Percentiles rank a stretch among this genome's conserved stretches.
phyloP scores from a whole-genome alignment of 2,888 invertebrate species.

The Plebejus melissa region DNA sequence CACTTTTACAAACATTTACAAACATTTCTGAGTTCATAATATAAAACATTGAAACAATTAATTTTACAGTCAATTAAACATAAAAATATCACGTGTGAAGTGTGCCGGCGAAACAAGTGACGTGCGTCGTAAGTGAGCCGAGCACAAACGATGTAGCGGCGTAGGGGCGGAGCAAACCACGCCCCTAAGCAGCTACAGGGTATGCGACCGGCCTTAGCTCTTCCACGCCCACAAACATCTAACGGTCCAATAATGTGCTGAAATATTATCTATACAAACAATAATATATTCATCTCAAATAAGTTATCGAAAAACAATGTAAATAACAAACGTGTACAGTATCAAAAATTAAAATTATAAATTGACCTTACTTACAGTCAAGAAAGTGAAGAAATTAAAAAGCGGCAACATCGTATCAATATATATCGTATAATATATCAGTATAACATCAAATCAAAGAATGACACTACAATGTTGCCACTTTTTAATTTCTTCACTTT shows the following conservation, averaged over 20 bases:
- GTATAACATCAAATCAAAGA: too few relatives aligned
- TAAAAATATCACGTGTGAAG: conserved; percentile 34
- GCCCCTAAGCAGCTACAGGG: conserved; percentile 79
- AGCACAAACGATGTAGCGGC: conserved; percentile 66
- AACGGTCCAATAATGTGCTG: conserved; percentile 8
- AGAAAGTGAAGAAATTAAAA: too few relatives aligned
- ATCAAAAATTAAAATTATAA: background rate
- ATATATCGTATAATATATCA: too few relatives aligned
- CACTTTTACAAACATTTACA: too few relatives aligned
- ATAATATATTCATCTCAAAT: background rate
- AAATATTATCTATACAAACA: conserved; percentile 18
- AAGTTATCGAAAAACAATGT: background rate
- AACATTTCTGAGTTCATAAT: background rate
- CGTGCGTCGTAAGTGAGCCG: conserved; percentile 39
- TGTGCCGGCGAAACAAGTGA: conserved; percentile 28
- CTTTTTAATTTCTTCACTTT: too few relatives aligned
- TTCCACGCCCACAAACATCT: conserved; percentile 20
- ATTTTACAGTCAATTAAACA: background rate
- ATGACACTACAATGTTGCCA: too few relatives aligned
- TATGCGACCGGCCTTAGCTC: conserved; percentile 49
- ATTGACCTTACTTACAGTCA: too few relatives aligned
- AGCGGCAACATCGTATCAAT: too few relatives aligned
- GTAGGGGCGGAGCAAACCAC: conserved; percentile 59
- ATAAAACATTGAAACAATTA: background rate
- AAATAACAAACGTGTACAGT: background rate